Evolutionary conservation across 2,113 vertebrate species (phyloP).

Genomic region (Tyto alba): DNA sequence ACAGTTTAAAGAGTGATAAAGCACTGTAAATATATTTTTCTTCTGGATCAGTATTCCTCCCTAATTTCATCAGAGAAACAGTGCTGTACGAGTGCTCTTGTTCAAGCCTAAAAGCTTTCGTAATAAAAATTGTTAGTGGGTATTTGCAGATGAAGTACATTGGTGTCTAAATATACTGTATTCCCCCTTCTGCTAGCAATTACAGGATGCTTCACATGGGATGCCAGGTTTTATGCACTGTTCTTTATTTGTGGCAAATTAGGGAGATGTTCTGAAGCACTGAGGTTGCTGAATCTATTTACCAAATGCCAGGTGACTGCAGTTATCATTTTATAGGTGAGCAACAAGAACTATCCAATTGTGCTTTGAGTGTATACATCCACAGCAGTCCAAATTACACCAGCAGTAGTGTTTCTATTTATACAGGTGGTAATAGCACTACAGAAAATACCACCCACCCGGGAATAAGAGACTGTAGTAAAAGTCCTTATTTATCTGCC

Average conservation of each 20-base stretch:
- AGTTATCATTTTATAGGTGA: neutral
- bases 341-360: neutral
- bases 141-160: neutral
- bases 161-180: neutral
- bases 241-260: slow-evolving; percentile 10
- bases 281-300: neutral
- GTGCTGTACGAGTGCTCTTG: neutral
- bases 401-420: slow-evolving; percentile 22
- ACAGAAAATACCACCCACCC: slow-evolving; percentile 3
- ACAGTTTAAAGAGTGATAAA: neutral
- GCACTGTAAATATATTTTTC: neutral
- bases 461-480: neutral
- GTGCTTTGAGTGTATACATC: neutral
- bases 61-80: neutral
- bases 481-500: slow-evolving; percentile 5
- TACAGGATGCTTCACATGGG: neutral
- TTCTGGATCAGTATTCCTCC: neutral
- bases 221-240: neutral
- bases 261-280: neutral
- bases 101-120: neutral
- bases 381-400: slow-evolving; percentile 1
- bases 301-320: neutral
- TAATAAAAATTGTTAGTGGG: neutral
- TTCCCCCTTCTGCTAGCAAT: neutral
- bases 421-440: slow-evolving; percentile 16